Conservation (phyloP, 1,140 invertebrate genomes). For the Zaprionus camerounensis region DNA sequence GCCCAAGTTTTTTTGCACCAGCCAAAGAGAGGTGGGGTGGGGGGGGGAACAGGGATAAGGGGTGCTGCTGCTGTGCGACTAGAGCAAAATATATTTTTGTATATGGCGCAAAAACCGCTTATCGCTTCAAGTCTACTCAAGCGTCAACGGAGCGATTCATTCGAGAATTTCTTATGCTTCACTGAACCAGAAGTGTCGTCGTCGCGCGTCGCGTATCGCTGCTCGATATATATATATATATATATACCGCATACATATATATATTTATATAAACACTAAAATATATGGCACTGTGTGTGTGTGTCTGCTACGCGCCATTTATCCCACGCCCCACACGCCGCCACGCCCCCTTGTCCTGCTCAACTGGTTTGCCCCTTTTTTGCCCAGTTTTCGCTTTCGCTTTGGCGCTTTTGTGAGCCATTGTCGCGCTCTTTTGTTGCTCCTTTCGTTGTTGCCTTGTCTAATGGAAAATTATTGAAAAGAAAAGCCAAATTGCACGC, state of each 20-base stretch:
- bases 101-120: conserved; percentile 78
- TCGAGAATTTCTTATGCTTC: conserved; percentile 83
- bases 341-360: too few species aligned
- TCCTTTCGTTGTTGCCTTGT: conserved; percentile 44
- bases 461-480: conserved; percentile 80
- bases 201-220: conserved; percentile 58
- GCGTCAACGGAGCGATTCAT: conserved; percentile 81
- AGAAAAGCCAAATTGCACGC: conserved; percentile 74
- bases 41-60: conserved; percentile 10
- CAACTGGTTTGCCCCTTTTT: conserved; percentile 18
- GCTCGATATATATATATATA: conserved; percentile 28
- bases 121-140: conserved; percentile 83
- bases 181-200: conserved; percentile 80
- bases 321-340: neutral
- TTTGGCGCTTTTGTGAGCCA: conserved; percentile 27
- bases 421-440: conserved; percentile 35
- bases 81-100: conserved; percentile 69
- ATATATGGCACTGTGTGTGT: conserved; percentile 37
- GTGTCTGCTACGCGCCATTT: conserved; percentile 36
- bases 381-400: conserved; percentile 8
- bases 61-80: conserved; percentile 52
- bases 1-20: conserved; percentile 84
- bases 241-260: conserved; percentile 28
- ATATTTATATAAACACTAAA: conserved; percentile 23
- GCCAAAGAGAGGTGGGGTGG: too few species aligned